Evolutionary conservation across 2,797 vertebrate genomes (phyloP).

Genomic region (Fratercula arctica): DNA sequence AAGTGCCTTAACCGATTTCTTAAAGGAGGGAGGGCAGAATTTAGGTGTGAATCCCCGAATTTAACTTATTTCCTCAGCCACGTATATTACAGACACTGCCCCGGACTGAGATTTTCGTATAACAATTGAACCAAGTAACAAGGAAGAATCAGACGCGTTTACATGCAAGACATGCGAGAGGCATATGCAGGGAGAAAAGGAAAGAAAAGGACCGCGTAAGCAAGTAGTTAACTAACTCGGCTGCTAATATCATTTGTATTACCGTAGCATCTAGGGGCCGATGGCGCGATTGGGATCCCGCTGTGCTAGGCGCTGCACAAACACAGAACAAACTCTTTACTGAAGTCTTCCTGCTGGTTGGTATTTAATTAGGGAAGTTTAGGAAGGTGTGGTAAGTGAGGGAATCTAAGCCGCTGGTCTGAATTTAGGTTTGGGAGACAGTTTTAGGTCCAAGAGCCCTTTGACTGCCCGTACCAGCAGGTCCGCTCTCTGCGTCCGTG

Average conservation of each 20-base stretch:
- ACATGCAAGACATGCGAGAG: constrained; percentile 47
- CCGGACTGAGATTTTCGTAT: neutral
- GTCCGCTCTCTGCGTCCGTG: rapidly evolving
- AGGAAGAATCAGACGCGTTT: neutral
- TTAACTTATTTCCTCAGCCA: neutral
- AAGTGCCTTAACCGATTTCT: neutral
- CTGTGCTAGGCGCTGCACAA: constrained; percentile 60
- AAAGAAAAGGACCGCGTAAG: neutral
- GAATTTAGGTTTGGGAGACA: neutral
- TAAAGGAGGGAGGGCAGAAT: neutral
- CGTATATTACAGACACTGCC: neutral
- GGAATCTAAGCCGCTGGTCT: neutral
- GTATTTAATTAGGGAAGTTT: neutral
- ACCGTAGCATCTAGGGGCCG: constrained; percentile 36
- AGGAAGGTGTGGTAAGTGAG: neutral
- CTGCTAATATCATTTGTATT: neutral
- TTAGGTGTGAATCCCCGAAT: neutral
- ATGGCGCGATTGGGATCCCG: neutral
- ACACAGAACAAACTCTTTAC: constrained; percentile 57
- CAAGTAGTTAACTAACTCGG: neutral
- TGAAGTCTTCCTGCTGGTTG: neutral
- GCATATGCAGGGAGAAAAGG: neutral
- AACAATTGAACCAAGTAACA: neutral
- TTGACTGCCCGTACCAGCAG: rapidly evolving
- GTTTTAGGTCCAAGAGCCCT: neutral